phyloP scores from a whole-genome alignment of 2,113 vertebrate species.

The Oceanodroma tethys region DNA sequence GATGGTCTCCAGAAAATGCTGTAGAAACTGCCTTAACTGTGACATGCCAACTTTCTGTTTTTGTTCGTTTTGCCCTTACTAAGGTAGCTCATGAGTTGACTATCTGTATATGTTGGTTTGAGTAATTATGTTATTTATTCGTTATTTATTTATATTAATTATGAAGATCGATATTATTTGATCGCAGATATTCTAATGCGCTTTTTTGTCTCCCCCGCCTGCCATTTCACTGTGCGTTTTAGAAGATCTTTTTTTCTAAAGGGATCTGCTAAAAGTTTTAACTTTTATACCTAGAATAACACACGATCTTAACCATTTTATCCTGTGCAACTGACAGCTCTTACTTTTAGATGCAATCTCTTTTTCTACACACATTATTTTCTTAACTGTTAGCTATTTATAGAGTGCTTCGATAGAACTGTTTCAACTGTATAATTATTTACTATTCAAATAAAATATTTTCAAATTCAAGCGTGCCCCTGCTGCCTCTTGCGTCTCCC shows the following conservation, averaged over 20 bases:
- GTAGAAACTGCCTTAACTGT: constrained; percentile 95
- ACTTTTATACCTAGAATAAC: constrained; percentile 82
- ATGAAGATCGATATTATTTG: constrained; percentile 93
- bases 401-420: constrained; percentile 98
- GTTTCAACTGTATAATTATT: constrained; percentile 94
- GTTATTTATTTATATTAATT: constrained; percentile 98
- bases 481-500: neutral
- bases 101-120: constrained; percentile 96
- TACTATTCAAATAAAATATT: constrained; percentile 97
- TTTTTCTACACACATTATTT: constrained; percentile 99
- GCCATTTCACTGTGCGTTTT: constrained; percentile 90
- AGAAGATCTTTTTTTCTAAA: constrained; percentile 79
- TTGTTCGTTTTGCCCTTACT: constrained; percentile 75
- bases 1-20: constrained; percentile 84
- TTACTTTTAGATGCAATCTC: constrained; percentile 99
- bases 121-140: constrained; percentile 87
- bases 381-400: constrained; percentile 99
- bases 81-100: constrained; percentile 74
- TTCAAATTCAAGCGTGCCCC: constrained; percentile 82
- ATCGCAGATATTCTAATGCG: constrained; percentile 57
- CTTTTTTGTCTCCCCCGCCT: constrained; percentile 33
- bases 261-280: constrained; percentile 74
- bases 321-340: constrained; percentile 86
- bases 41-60: constrained; percentile 68
- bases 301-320: constrained; percentile 76